Percentiles rank a stretch among this genome's conserved stretches.
Evolutionary conservation across 1,140 invertebrate genomes (phyloP).

Genomic region (Matsumurasca onukii): DNA sequence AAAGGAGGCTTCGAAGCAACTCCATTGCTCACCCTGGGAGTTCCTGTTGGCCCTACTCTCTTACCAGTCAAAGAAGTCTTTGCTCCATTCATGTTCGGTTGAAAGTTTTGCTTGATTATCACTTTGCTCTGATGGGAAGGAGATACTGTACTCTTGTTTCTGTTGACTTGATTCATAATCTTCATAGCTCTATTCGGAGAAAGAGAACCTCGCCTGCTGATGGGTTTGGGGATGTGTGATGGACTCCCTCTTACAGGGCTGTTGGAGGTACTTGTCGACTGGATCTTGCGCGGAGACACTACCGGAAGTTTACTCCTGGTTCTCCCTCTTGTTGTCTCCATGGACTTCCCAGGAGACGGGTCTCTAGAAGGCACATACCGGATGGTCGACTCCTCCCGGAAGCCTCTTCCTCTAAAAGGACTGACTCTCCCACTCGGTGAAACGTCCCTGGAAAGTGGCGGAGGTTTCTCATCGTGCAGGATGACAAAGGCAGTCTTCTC

Average conservation of each 20-base stretch:
- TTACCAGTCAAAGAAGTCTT: background rate
- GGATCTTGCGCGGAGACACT: background rate
- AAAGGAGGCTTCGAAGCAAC: slow-evolving; percentile 31
- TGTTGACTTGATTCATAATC: slow-evolving; percentile 14
- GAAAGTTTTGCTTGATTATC: background rate
- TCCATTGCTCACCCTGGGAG: background rate
- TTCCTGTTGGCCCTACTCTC: slow-evolving; percentile 19
- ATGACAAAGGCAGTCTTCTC: slow-evolving; percentile 57
- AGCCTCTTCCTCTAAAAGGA: slow-evolving; percentile 58
- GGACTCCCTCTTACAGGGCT: slow-evolving; percentile 27
- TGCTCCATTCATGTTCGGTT: background rate
- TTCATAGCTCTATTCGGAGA: slow-evolving; percentile 7
- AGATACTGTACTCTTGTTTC: slow-evolving; percentile 2
- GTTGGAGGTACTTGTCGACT: slow-evolving; percentile 25
- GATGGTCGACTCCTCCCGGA: slow-evolving; percentile 51
- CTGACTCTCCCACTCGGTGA: slow-evolving; percentile 53
- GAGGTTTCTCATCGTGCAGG: slow-evolving; percentile 49
- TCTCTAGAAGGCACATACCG: slow-evolving; percentile 21
- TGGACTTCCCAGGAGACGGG: slow-evolving; percentile 27
- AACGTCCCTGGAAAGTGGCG: slow-evolving; percentile 39
- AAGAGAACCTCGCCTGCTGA: slow-evolving; percentile 25
- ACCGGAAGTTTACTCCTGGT: slow-evolving; percentile 28
- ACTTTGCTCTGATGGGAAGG: background rate
- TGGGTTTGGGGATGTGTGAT: slow-evolving; percentile 25
- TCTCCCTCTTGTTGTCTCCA: slow-evolving; percentile 8